Conservation (phyloP, 1,140 invertebrate species). For the Caenorhabditis brenneri region DNA sequence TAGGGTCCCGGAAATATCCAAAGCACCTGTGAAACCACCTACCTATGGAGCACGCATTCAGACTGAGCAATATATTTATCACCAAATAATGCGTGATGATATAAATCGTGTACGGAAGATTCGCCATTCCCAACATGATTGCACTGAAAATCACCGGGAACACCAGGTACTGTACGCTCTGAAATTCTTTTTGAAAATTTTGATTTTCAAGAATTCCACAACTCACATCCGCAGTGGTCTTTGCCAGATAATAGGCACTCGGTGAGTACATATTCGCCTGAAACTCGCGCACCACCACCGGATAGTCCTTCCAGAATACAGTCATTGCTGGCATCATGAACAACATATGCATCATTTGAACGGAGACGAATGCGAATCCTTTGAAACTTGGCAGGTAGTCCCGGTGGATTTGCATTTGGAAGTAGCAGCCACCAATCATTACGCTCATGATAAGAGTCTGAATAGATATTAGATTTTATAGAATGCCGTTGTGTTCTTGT, state of each 20-base stretch:
- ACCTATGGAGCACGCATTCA: slow-evolving; percentile 24
- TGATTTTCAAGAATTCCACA: too few relatives aligned
- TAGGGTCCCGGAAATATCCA: too few relatives aligned
- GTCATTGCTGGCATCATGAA: slow-evolving; percentile 64
- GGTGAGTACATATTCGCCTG: slow-evolving; percentile 88
- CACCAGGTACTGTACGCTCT: slow-evolving; percentile 49
- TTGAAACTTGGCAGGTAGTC: slow-evolving; percentile 90
- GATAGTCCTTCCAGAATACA: slow-evolving; percentile 67
- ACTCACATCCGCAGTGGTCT: slow-evolving; percentile 73
- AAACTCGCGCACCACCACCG: slow-evolving; percentile 87
- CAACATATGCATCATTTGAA: slow-evolving; percentile 80
- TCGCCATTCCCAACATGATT: slow-evolving; percentile 23
- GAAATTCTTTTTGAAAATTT: too few relatives aligned
- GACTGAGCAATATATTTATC: slow-evolving; percentile 3
- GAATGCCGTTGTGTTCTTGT: too few relatives aligned
- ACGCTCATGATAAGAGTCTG: slow-evolving; percentile 74
- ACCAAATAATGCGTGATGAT: slow-evolving; percentile 17
- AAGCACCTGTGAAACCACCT: too few relatives aligned
- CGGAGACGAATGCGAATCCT: slow-evolving; percentile 87
- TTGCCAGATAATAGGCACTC: slow-evolving; percentile 88
- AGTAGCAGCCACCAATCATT: slow-evolving; percentile 33
- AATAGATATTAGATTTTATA: too few relatives aligned
- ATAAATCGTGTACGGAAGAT: background rate
- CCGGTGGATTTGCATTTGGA: background rate
- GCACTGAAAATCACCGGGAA: slow-evolving; percentile 43